Evolutionary conservation across 2,113 vertebrate genomes (phyloP).

Genomic region (Hymenochirus boettgeri): DNA sequence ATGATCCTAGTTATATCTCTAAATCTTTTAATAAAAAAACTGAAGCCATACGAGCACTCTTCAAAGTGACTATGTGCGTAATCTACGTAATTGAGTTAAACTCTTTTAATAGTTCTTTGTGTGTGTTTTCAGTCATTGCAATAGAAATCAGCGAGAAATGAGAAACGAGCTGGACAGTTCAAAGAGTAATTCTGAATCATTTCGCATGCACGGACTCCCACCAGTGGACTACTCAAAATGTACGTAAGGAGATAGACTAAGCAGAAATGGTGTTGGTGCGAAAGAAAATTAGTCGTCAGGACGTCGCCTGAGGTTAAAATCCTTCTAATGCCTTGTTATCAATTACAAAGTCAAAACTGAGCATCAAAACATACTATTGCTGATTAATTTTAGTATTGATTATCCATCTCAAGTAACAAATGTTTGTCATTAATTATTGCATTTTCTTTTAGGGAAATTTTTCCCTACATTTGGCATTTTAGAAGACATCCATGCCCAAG

Average conservation of each 20-base stretch:
- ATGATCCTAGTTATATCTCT: conserved; percentile 35
- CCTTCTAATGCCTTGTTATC: no score
- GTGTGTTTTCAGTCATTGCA: conserved; percentile 53
- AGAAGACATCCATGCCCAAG: no score
- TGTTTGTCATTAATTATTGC: no score
- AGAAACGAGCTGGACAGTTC: conserved; percentile 34
- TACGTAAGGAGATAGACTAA: conserved; percentile 22
- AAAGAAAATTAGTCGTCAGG: conserved; percentile 84
- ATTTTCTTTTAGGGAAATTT: no score
- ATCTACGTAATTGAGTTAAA: conserved; percentile 23
- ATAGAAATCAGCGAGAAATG: conserved; percentile 34
- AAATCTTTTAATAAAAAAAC: conserved; percentile 24
- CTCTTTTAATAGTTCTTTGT: neutral
- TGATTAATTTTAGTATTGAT: no score
- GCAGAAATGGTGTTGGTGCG: conserved; percentile 42
- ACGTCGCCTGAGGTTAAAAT: no score
- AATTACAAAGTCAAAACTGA: no score
- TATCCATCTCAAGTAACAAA: no score
- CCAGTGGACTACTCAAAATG: conserved; percentile 17
- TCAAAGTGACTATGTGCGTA: conserved; percentile 1
- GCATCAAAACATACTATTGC: no score
- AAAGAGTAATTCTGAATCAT: conserved; percentile 44
- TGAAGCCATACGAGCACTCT: conserved; percentile 1
- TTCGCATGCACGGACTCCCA: conserved; percentile 17
- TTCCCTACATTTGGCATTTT: no score